Evolutionary conservation across 2,888 invertebrate genomes (phyloP).

Genomic region (Hymenopus coronatus): DNA sequence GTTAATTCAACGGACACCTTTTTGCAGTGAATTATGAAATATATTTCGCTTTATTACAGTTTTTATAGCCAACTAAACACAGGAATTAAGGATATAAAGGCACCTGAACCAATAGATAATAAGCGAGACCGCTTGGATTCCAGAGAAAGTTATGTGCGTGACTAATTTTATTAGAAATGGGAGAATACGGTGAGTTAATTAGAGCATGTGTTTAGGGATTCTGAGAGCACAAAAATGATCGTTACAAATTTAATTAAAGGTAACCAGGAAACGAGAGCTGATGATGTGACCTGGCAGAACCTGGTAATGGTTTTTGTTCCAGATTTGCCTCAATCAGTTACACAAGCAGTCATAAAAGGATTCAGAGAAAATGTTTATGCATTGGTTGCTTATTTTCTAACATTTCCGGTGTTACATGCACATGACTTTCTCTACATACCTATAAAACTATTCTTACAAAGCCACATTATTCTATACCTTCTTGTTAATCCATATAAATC

Average conservation of each 20-base stretch:
- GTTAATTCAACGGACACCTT: not conserved
- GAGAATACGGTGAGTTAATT: not conserved
- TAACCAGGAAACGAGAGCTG: not conserved
- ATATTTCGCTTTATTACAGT: not conserved
- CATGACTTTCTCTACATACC: too few relatives aligned
- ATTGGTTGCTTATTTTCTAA: not conserved
- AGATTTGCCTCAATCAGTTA: not conserved
- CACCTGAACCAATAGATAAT: not conserved
- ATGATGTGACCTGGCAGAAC: not conserved
- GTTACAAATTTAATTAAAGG: not conserved
- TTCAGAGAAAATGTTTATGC: not conserved
- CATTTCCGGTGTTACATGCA: too few relatives aligned
- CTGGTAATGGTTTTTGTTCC: not conserved
- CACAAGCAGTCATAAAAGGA: not conserved
- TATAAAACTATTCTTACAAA: too few relatives aligned
- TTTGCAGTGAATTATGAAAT: not conserved
- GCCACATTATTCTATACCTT: too few relatives aligned
- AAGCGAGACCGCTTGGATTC: not conserved
- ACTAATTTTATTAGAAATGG: not conserved
- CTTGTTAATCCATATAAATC: too few relatives aligned
- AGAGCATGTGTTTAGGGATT: not conserved
- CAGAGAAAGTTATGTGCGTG: not conserved
- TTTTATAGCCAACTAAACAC: not conserved
- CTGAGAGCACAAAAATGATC: not conserved
- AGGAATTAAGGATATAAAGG: not conserved